Conservation (phyloP, 2,888 invertebrate genomes). For the Acronicta alni region DNA sequence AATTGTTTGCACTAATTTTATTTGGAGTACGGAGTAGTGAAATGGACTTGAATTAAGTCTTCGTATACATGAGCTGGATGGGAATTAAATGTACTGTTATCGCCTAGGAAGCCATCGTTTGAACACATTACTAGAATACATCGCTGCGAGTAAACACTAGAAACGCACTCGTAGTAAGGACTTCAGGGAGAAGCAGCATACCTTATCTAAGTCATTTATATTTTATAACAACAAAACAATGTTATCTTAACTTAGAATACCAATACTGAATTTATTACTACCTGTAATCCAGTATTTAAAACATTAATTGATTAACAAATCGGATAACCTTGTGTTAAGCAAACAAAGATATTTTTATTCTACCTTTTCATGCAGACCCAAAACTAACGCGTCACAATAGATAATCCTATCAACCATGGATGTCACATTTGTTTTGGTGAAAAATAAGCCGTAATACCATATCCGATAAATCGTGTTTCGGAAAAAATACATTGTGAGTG, state of each 20-base stretch:
- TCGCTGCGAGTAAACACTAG: conserved; percentile 19
- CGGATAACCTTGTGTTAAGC: conserved; percentile 31
- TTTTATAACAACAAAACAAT: too few relatives aligned
- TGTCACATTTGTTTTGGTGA: conserved; percentile 45
- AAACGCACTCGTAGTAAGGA: conserved; percentile 26
- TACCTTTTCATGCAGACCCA: conserved; percentile 32
- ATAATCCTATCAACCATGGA: conserved; percentile 44
- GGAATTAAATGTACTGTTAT: conserved; percentile 42
- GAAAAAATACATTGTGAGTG: conserved; percentile 57
- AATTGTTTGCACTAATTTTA: conserved; percentile 55
- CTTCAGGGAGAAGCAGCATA: conserved; percentile 26
- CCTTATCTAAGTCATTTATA: conserved; percentile 8
- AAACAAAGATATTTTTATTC: conserved; percentile 17
- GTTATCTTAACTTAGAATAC: too few relatives aligned
- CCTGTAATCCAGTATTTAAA: too few relatives aligned
- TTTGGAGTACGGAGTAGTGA: conserved; percentile 37
- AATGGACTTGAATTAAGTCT: conserved; percentile 43
- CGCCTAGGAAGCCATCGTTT: conserved; percentile 17
- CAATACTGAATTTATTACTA: neutral
- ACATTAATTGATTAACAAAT: too few relatives aligned
- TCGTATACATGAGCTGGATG: conserved; percentile 38
- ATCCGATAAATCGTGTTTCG: conserved; percentile 58
- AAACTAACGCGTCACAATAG: conserved; percentile 42
- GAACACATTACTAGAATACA: conserved; percentile 16
- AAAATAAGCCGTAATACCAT: conserved; percentile 48